phyloP scores from a whole-genome alignment of 2,888 invertebrate genomes.

The Drosophila meridionalis region DNA sequence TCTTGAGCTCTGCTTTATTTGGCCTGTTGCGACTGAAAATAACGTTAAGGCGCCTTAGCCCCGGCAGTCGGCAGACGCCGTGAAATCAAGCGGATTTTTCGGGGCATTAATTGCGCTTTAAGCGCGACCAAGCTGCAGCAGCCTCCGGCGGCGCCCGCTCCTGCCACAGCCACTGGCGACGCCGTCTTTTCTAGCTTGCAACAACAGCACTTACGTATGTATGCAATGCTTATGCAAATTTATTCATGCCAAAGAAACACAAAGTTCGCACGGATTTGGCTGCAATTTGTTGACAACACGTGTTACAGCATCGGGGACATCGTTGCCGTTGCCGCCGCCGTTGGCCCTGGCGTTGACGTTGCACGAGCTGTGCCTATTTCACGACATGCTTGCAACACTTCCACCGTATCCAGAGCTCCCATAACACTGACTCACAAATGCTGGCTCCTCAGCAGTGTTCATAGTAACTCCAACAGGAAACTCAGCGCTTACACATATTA shows the following conservation, averaged over 20 bases:
- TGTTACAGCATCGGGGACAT: conserved; percentile 49
- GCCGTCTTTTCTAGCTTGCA: conserved; percentile 6
- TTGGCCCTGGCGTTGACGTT: not conserved
- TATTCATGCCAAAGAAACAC: conserved; percentile 75
- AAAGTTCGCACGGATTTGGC: conserved; percentile 73
- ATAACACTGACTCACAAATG: not conserved
- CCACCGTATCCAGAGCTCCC: not conserved
- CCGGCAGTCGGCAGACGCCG: not conserved
- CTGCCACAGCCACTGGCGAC: not conserved
- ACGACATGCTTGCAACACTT: not conserved
- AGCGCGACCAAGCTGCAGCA: conserved; percentile 22
- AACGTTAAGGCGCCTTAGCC: conserved; percentile 58
- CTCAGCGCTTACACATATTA: not conserved
- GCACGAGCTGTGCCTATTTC: conserved; percentile 17
- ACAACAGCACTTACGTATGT: conserved; percentile 39
- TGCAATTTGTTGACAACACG: conserved; percentile 78
- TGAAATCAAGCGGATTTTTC: conserved; percentile 14
- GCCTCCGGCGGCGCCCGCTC: not conserved
- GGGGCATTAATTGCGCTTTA: conserved; percentile 36
- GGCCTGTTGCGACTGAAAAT: conserved; percentile 64
- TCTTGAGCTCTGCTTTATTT: conserved; percentile 45
- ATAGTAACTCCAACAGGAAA: not conserved
- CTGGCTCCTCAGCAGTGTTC: not conserved
- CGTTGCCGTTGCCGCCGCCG: not conserved
- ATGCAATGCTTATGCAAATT: conserved; percentile 72